Evolutionary conservation across 2,888 invertebrate genomes (phyloP).

Genomic region (Rotaria macrura): DNA sequence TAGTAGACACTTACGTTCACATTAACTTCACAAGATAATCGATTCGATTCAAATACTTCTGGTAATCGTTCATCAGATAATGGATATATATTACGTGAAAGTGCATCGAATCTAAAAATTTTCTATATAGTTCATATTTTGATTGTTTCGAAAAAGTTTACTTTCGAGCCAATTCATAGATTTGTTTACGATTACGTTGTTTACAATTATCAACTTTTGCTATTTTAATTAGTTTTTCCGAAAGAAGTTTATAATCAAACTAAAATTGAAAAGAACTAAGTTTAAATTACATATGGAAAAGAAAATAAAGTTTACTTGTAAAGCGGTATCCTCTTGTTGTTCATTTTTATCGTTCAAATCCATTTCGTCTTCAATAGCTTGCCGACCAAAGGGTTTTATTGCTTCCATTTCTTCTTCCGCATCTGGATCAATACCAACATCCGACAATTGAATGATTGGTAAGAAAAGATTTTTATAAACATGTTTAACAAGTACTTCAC

Average conservation of each 20-base stretch:
- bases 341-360: conserved; percentile 11
- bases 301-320: not conserved
- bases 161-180: conserved; percentile 32
- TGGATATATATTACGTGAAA: conserved; percentile 27
- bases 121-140: not conserved
- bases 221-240: conserved; percentile 23
- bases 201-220: conserved; percentile 22
- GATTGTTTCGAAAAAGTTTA: not conserved
- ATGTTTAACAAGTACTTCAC: conserved; percentile 22
- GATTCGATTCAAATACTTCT: not conserved
- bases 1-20: not conserved
- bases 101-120: conserved; percentile 24
- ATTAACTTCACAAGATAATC: not conserved
- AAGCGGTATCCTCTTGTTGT: not conserved
- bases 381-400: conserved; percentile 29
- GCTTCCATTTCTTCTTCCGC: conserved; percentile 29
- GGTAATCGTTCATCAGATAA: conserved; percentile 29
- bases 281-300: not conserved
- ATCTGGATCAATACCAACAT: conserved; percentile 32
- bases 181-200: conserved; percentile 25
- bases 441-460: conserved; percentile 29
- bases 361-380: conserved; percentile 30
- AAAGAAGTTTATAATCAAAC: conserved; percentile 29
- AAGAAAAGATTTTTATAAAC: conserved; percentile 25
- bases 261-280: not conserved